phyloP scores from a whole-genome alignment of 2,797 vertebrate species.

The Dipus sagitta region DNA sequence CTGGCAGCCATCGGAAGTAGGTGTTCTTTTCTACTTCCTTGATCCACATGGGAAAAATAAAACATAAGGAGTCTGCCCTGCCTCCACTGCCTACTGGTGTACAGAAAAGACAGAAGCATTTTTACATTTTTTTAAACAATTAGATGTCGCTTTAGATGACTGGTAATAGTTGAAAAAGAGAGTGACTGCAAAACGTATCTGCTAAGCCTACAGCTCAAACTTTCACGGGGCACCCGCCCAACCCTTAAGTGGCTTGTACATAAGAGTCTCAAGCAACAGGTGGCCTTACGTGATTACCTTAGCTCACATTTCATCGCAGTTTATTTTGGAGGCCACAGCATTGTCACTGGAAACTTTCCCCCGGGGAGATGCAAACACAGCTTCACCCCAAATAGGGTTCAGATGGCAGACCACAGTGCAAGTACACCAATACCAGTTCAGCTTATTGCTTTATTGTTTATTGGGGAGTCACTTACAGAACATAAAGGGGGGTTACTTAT shows the following conservation, averaged over 20 bases:
- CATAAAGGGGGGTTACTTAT: too few relatives aligned
- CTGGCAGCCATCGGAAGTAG: background rate
- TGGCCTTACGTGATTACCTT: background rate
- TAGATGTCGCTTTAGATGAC: background rate
- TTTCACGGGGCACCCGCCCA: background rate
- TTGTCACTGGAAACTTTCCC: too few relatives aligned
- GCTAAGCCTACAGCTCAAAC: background rate
- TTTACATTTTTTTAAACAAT: background rate
- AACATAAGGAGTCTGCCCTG: background rate
- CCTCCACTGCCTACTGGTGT: background rate
- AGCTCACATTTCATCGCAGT: background rate
- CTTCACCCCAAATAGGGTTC: too few relatives aligned
- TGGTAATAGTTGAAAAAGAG: background rate
- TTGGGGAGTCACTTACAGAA: too few relatives aligned
- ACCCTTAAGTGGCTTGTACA: background rate
- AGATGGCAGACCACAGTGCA: too few relatives aligned
- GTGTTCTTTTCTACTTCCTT: background rate
- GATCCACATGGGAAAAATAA: slow-evolving; percentile 23
- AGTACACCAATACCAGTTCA: too few relatives aligned
- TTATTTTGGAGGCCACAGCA: background rate
- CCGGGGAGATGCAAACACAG: too few relatives aligned
- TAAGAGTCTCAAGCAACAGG: background rate
- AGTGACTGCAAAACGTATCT: background rate
- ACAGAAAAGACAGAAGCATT: slow-evolving; percentile 20
- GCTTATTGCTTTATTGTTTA: too few relatives aligned